Conservation (phyloP, 2,797 vertebrate species). For the Tapirus indicus region DNA sequence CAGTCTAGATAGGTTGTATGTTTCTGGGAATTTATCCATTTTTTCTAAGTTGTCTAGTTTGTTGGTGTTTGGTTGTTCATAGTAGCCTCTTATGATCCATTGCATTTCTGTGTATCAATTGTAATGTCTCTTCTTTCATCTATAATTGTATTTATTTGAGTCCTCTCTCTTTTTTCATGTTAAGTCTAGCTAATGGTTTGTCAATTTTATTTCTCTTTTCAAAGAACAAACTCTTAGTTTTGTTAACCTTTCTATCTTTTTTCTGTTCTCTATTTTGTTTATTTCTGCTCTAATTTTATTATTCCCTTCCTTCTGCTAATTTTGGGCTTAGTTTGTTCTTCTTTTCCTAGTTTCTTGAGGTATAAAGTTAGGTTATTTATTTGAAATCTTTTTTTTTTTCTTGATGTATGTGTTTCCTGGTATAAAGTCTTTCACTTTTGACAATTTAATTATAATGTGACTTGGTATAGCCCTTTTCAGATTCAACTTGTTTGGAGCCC, state of each 20-base stretch:
- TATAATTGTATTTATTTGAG: background rate
- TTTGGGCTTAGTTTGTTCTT: background rate
- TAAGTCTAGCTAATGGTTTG: background rate
- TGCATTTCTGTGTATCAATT: background rate
- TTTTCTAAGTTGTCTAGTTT: background rate
- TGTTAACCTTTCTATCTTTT: background rate
- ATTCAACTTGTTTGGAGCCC: background rate
- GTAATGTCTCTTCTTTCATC: background rate
- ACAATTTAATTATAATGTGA: background rate
- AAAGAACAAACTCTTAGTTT: background rate
- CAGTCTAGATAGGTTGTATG: background rate
- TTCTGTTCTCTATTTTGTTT: background rate
- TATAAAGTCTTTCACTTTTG: background rate
- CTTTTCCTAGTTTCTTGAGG: background rate
- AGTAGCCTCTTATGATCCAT: background rate
- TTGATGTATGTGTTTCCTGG: background rate
- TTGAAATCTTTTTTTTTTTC: conserved; percentile 8
- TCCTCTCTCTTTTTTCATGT: background rate
- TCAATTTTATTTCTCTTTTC: background rate
- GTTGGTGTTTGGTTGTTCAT: background rate
- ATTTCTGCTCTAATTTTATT: conserved; percentile 5
- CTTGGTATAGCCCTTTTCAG: background rate
- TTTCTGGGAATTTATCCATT: background rate
- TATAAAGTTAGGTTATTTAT: background rate
- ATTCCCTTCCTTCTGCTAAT: background rate